These are phyloP conservation scores for Thoracochromis brauschi DNA, from an alignment of 2,113 vertebrate species.

Conservation along the genomic window DNA sequence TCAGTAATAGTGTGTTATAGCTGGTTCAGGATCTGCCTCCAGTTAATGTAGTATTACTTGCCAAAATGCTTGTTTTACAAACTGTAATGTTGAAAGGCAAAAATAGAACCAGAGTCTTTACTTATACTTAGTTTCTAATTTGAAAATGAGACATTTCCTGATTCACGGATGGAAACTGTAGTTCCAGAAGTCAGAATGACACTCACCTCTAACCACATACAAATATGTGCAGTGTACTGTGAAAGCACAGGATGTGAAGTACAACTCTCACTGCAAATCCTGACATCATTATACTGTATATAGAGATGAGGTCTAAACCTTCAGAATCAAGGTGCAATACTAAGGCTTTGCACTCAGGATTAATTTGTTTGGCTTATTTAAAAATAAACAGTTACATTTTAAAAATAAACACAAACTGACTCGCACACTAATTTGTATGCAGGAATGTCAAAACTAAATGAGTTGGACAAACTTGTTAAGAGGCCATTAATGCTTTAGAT, in stretches of 20 bases:
- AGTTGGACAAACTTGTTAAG: neutral
- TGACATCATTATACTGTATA: neutral
- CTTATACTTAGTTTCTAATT: neutral
- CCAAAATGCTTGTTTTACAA: neutral
- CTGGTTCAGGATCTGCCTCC: neutral
- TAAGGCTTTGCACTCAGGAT: neutral
- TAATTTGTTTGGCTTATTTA: neutral
- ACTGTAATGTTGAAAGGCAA: neutral
- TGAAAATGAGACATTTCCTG: neutral
- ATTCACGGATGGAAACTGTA: neutral
- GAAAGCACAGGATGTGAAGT: neutral
- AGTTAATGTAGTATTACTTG: neutral
- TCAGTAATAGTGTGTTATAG: neutral
- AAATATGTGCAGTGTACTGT: neutral
- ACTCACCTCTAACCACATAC: neutral
- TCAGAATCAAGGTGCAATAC: neutral
- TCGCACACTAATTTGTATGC: neutral
- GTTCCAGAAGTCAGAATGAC: neutral
- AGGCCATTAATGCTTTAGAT: constrained; percentile 9
- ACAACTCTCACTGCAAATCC: neutral
- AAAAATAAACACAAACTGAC: neutral
- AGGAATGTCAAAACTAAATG: neutral
- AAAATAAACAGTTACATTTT: neutral
- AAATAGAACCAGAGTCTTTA: neutral
- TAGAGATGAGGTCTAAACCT: neutral